Base-by-base conservation (phyloP, 1,140 invertebrate genomes). In the Eciton burchellii region DNA sequence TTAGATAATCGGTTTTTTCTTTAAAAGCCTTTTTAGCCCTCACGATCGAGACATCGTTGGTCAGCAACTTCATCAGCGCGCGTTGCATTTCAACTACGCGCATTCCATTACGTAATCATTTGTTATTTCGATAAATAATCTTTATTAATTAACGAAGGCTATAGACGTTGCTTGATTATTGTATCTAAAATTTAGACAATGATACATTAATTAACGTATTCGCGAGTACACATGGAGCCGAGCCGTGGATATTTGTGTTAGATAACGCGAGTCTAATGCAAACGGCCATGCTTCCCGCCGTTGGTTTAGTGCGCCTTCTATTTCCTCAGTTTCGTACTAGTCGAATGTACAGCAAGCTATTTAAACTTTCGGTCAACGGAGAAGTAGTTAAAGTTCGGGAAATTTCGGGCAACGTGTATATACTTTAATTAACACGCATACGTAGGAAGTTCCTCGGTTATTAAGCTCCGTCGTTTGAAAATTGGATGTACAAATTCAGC, bases 381-480 rank as follows among this genome's bases (percentile, higher is more conserved):
- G 74, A 65, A 79, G 74, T 79, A 68, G 74, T 79, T 79, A 79
- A 79, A 79, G 74, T 79, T 79, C 41, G 63, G 35, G 49, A 79
- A 79, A 79, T 79, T n/a, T 79, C 74, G 74, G 63, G 49, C 56
- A 79, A 79, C 74, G 63, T 63, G 24, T 79, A 63, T 79, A 49
- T 79, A 79, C 74, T 68, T 79, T 79, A 79, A 79, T 79, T 79
- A 79, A 79, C 49, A 79, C 74, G 74, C 74, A 68, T 79, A 79
- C 63, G 74, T 68, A 68, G 47, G 74, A 79, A 68, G 74, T 79
- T 68, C 63, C 74, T 79, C 43, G 63, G 49, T 79, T 79, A 79
- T 79, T 79, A 79, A 79, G 74, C 41, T 16, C 35, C 43, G 74
- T 79, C 74, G 74, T 79, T 63, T 79, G 63, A 21, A 79, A 79